Evolutionary conservation across 2,888 invertebrate species (phyloP), one percentile per base, ranked within the genome.

Genomic region (Tenthredo distinguenda): DNA sequence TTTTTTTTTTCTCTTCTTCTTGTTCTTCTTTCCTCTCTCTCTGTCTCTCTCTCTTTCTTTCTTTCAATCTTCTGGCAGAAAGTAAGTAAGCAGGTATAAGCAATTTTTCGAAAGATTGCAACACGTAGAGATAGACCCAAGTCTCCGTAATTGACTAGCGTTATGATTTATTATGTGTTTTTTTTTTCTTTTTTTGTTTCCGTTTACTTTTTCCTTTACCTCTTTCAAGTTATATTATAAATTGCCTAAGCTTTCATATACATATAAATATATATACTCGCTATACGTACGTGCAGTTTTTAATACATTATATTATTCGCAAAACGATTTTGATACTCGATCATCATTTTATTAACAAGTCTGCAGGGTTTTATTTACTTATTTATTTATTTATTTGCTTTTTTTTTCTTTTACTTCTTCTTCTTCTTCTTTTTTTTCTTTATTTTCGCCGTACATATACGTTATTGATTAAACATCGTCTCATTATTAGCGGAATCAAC

Each of bases 101-200:
- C 81, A 43, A 55, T 84, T 37, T 18, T 3, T 40, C 40, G 82
- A 58, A 62, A 84, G 40, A 71, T 85, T 81, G 85, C 85, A 82
- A 85, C 47, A 62, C 62, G 21, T 84, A 40, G 84, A 86, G 84
- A 71, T 85, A 87, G 85, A 88, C 90, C 87, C 87, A 90, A 90
- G 88, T 91, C 89, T 91, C 89, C 88, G 88, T 92, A 93, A 93
- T 93, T 93, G 93, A 93, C 93, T 93, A 93, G 93, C 91, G 91
- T 90, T 91, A 88, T 90, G 26, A 37, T 37, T 58, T 43, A 43
- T 43, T 21, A 55, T 15, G 21, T 37, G 0, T 81, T 7, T n/a
- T 37, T 21, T 68, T 68, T 40, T 12, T 65, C 40, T 34, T 68
- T 18, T n/a, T 47, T 18, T 34, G 34, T 79, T 58, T 43, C 0